These are phyloP conservation scores for Chondrilla cf. caribensis DNA, from an alignment of 37 sponge, comb jelly and placozoan genomes.

Conservation along the genomic window DNA sequence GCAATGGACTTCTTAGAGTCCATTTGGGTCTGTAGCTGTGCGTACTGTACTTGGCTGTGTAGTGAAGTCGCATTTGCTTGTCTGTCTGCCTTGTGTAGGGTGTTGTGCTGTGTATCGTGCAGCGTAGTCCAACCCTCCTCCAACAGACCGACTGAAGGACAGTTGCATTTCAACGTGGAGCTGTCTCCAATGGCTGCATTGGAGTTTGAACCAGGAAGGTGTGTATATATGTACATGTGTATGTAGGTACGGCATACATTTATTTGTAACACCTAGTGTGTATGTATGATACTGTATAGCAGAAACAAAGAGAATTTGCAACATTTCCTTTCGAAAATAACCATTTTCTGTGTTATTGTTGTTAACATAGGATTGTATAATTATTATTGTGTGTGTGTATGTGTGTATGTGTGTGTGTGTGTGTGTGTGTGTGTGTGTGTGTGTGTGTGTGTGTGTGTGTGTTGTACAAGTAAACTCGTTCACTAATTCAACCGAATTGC, in stretches of 20 bases:
- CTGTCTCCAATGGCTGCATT: slow-evolving; percentile 91
- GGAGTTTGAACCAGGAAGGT: slow-evolving; percentile 73
- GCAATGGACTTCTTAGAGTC: too few species aligned
- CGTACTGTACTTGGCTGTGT: too few species aligned
- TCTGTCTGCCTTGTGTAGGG: slow-evolving; percentile 38
- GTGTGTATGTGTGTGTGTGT: background rate
- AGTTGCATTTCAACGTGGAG: slow-evolving; percentile 83
- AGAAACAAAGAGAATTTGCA: too few species aligned
- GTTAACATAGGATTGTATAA: background rate
- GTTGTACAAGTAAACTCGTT: too few species aligned
- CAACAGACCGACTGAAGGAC: slow-evolving; percentile 82
- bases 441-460: too few species aligned
- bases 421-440: too few species aligned
- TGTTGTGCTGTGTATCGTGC: slow-evolving; percentile 69
- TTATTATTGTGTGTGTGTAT: background rate
- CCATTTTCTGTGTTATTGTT: background rate
- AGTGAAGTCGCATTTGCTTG: too few species aligned
- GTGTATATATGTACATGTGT: background rate
- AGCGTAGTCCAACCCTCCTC: slow-evolving; percentile 62
- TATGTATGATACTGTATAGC: too few species aligned
- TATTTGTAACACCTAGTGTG: background rate
- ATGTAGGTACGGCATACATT: background rate
- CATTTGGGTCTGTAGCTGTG: too few species aligned
- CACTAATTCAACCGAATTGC: too few species aligned
- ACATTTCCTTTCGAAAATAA: too few species aligned